Evolutionary conservation across 2,888 invertebrate genomes (phyloP).

Genomic region (Xestia ashworthii): DNA sequence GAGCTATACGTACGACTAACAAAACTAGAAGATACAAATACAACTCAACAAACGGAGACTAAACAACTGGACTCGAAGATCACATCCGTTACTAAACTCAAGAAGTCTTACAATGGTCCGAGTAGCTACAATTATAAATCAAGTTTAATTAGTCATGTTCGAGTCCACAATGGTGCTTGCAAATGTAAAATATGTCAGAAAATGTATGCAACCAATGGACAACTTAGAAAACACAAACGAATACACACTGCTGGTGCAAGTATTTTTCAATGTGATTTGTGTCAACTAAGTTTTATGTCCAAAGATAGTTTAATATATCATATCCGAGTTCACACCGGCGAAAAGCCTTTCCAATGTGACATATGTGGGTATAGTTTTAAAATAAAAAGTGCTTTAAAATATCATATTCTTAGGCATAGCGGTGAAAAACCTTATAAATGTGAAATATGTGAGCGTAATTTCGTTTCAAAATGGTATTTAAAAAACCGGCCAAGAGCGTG

Average conservation of each 20-base stretch:
- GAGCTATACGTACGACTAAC: no score
- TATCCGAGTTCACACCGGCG: not conserved
- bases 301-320: not conserved
- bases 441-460: not conserved
- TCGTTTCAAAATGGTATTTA: not conserved
- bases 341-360: not conserved
- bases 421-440: not conserved
- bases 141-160: not conserved
- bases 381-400: not conserved
- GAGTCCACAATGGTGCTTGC: not conserved
- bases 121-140: not conserved
- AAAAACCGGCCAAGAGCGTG: no score
- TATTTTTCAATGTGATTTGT: not conserved
- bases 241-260: not conserved
- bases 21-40: not conserved
- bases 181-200: slow-evolving; percentile 3
- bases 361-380: not conserved
- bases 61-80: not conserved
- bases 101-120: not conserved
- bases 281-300: not conserved
- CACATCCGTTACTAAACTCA: not conserved
- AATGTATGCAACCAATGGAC: not conserved
- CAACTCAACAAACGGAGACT: not conserved
- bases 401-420: not conserved
- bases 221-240: not conserved